A percentile compares a stretch with the other conserved stretches of the same genome.
phyloP scores from a whole-genome alignment of 1,140 invertebrate genomes.

The Aradophagus sp. region DNA sequence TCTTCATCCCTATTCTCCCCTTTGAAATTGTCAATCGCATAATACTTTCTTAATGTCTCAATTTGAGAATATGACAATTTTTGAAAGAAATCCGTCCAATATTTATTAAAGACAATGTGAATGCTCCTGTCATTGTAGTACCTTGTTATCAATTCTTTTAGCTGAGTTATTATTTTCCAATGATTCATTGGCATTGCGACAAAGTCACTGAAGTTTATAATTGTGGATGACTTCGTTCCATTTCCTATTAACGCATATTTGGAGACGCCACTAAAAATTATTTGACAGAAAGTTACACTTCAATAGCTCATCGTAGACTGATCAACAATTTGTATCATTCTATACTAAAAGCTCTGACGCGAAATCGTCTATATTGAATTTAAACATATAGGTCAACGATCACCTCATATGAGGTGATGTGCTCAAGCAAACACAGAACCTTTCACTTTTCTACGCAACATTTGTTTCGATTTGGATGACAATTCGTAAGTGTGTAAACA shows the following conservation, averaged over 20 bases:
- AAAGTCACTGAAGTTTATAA: constrained; percentile 48
- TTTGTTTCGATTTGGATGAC: no score
- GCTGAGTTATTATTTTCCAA: constrained; percentile 73
- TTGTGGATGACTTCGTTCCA: constrained; percentile 54
- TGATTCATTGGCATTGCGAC: constrained; percentile 73
- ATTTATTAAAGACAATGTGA: constrained; percentile 74
- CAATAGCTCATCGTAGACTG: background rate
- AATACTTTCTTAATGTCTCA: constrained; percentile 66
- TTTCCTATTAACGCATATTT: constrained; percentile 60
- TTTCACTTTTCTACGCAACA: constrained; percentile 10
- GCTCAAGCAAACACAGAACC: constrained; percentile 1
- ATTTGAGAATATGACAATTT: constrained; percentile 67
- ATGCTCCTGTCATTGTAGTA: constrained; percentile 72
- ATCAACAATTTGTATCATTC: background rate
- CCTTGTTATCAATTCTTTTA: constrained; percentile 74
- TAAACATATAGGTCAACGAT: constrained; percentile 28
- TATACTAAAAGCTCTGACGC: background rate
- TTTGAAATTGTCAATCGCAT: constrained; percentile 64
- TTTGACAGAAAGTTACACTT: background rate
- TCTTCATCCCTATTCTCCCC: constrained; percentile 32
- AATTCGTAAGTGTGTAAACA: no score
- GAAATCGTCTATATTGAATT: background rate
- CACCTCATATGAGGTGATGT: constrained; percentile 20
- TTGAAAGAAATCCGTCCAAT: constrained; percentile 75
- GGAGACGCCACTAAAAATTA: constrained; percentile 44